Percentiles rank a stretch among this genome's conserved stretches.
Conservation (phyloP, 2,797 vertebrate species). For the Phyllotis vaccarum region DNA sequence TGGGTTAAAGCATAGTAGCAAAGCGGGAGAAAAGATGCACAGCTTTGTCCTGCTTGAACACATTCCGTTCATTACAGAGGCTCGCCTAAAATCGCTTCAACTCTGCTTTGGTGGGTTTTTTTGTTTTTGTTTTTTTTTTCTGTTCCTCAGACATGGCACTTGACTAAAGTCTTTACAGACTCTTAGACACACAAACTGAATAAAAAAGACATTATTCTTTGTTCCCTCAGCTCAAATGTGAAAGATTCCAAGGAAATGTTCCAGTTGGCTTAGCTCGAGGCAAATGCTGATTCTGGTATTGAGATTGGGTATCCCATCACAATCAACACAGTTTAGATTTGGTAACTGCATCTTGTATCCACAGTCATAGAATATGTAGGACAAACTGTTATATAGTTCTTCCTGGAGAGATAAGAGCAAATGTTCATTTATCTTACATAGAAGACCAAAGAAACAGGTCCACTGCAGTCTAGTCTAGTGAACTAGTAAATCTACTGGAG, state of each 20-base stretch:
- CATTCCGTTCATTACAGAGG: background rate
- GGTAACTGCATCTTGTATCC: background rate
- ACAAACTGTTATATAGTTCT: background rate
- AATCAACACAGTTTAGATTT: background rate
- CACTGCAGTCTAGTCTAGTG: background rate
- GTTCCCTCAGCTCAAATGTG: background rate
- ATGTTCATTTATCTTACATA: background rate
- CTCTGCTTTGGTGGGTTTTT: background rate
- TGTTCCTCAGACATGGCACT: background rate
- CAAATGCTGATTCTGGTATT: background rate
- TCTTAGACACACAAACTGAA: background rate
- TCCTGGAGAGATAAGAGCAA: too few relatives aligned
- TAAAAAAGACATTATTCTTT: background rate
- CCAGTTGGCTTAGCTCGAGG: background rate
- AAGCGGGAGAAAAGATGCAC: background rate
- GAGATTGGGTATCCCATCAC: fast-evolving
- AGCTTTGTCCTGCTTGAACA: background rate
- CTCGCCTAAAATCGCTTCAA: background rate
- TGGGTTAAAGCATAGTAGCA: conserved; percentile 25
- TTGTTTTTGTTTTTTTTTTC: background rate
- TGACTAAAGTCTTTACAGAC: background rate
- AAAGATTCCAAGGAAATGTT: background rate
- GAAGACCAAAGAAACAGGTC: background rate
- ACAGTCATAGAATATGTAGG: background rate
- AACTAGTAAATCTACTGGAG: background rate